These are phyloP conservation scores for Oscheius sp. DNA, from an alignment of 2,888 invertebrate species.

Conservation along the genomic window DNA sequence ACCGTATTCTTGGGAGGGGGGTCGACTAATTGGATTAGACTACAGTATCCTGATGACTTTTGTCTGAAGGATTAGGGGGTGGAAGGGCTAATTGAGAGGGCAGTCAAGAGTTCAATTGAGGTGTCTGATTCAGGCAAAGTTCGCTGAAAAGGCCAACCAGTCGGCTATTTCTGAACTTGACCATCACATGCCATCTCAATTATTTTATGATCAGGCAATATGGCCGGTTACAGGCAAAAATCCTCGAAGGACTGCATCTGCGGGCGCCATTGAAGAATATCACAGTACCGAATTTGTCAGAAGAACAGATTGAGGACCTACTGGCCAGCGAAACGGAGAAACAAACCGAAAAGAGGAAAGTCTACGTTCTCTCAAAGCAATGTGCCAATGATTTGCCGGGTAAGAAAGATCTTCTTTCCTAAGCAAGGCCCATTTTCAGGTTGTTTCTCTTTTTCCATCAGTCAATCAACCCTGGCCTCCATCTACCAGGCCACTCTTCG, in stretches of 20 bases:
- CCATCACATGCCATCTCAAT: too few relatives aligned
- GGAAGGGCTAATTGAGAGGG: too few relatives aligned
- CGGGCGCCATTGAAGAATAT: constrained; percentile 1
- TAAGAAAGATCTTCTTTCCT: background rate
- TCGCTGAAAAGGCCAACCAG: background rate
- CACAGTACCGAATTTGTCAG: background rate
- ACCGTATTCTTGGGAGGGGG: too few relatives aligned
- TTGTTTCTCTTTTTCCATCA: constrained; percentile 8
- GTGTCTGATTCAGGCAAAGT: too few relatives aligned
- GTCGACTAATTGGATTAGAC: too few relatives aligned
- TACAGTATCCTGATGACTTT: too few relatives aligned
- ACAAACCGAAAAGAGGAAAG: background rate
- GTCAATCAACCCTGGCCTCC: background rate
- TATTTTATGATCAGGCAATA: too few relatives aligned
- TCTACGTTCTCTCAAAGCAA: background rate
- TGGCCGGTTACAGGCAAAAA: constrained; percentile 1
- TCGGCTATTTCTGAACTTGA: background rate
- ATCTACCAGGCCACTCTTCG: background rate
- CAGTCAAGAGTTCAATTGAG: too few relatives aligned
- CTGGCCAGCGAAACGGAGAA: background rate
- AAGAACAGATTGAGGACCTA: constrained; percentile 6
- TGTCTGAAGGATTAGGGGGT: too few relatives aligned
- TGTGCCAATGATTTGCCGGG: background rate
- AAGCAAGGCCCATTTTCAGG: background rate
- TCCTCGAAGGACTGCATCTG: constrained; percentile 5